Conservation (phyloP, 2,888 invertebrate genomes). For the Pseudococcus jackbeardsleyi region DNA sequence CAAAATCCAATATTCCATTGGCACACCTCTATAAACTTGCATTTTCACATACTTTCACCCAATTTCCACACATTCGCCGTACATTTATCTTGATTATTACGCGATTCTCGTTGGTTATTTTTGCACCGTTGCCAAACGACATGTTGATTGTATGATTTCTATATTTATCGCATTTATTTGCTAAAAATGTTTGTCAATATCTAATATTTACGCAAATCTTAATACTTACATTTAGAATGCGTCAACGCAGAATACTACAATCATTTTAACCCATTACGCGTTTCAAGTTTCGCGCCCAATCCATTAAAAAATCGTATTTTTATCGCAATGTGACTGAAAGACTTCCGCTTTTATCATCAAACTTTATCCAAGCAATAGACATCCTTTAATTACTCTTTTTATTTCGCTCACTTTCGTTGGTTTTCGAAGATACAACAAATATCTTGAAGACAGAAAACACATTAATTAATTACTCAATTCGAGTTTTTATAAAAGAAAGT, state of each 20-base stretch:
- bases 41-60: background rate
- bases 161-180: conserved; percentile 41
- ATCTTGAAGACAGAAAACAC: background rate
- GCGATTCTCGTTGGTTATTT: conserved; percentile 2
- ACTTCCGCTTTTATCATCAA: no score
- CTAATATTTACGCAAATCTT: conserved; percentile 6
- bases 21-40: background rate
- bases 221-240: background rate
- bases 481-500: background rate
- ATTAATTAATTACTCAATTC: background rate
- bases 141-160: conserved; percentile 16
- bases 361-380: no score
- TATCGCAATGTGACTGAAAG: no score
- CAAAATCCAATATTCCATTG: background rate
- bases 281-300: background rate
- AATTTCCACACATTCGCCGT: background rate
- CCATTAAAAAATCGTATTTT: background rate
- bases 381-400: no score
- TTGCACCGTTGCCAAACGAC: conserved; percentile 23
- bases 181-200: conserved; percentile 38
- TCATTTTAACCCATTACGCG: background rate
- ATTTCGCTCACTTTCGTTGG: no score
- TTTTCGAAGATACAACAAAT: no score
- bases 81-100: conserved; percentile 6
- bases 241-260: background rate